Evolutionary conservation across 2,888 invertebrate genomes (phyloP), one percentile per base, ranked within the genome.

Genomic region (Boloria euphrosyne): DNA sequence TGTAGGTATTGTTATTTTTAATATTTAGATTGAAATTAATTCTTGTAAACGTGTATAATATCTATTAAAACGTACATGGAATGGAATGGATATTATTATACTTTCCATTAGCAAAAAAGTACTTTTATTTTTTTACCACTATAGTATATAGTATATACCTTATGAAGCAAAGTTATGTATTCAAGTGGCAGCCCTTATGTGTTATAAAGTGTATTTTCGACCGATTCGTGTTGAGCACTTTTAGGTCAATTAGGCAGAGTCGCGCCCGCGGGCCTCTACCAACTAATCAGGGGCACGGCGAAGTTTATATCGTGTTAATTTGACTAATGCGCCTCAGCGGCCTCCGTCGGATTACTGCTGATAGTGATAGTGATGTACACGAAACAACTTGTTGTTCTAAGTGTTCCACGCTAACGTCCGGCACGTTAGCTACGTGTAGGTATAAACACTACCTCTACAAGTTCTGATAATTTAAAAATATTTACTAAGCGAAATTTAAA

Each of bases 161-260:
- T 13, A 22, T 55, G 50, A 3, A 46, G 27, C n/a, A 4, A 6
- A 38, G 13, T 22, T 58, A 43, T 38, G 46, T 57, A 64, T 51
- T 62, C 43, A 57, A 44, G 17, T 58, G 83, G 65, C 86, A 90
- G 76, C 91, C 91, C 91, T 91, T 59, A 71, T 69, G 72, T 75
- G 74, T 83, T 82, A 82, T 86, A 84, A 84, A 82, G 77, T 78
- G 82, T 83, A 83, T 84, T 87, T 85, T 82, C 83, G 89, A 90
- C 84, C 89, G 91, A 92, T 91, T 91, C 91, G 90, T 90, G 90
- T 82, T 86, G 81, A 88, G 84, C 89, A 90, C 89, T 91, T 91
- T 91, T 91, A 91, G 92, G 92, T 92, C 92, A 92, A 92, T 92
- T 92, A 92, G 88, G 82, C 90, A 88, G 84, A 86, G 87, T 85